Evolutionary conservation across 2,888 invertebrate species (phyloP).

Genomic region (Phaonia tiefii): DNA sequence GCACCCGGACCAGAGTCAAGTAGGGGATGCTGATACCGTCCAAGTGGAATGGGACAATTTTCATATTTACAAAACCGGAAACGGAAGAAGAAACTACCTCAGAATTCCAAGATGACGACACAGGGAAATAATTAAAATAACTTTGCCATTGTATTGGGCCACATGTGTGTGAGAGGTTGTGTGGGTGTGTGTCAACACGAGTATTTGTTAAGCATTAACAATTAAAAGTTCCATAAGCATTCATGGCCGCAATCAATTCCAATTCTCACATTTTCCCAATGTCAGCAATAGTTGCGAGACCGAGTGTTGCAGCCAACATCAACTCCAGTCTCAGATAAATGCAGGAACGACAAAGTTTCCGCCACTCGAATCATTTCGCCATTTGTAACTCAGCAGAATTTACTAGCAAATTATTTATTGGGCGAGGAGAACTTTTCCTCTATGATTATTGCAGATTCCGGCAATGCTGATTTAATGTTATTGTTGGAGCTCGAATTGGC

Average conservation of each 20-base stretch:
- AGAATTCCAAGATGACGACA: constrained; percentile 8
- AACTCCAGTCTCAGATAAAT: constrained; percentile 8
- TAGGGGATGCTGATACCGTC: constrained; percentile 6
- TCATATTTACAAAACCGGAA: constrained; percentile 24
- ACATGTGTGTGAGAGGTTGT: constrained; percentile 23
- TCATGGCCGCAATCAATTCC: constrained; percentile 70
- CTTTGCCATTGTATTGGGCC: constrained; percentile 22
- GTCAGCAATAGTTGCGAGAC: not conserved
- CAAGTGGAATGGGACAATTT: constrained; percentile 46
- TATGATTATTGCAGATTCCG: too few species aligned
- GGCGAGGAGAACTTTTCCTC: not conserved
- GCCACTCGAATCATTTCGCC: not conserved
- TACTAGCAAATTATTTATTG: constrained; percentile 21
- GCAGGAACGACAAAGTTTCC: constrained; percentile 31
- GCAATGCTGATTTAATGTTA: too few species aligned
- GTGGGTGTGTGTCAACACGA: constrained; percentile 7
- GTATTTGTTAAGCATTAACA: constrained; percentile 66
- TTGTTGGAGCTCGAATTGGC: too few species aligned
- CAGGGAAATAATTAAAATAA: constrained; percentile 42
- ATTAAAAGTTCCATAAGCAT: constrained; percentile 70
- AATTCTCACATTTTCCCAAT: constrained; percentile 60
- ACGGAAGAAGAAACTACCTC: constrained; percentile 24
- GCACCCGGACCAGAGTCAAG: constrained; percentile 10
- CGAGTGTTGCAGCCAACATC: not conserved
- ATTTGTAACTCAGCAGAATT: not conserved